Evolutionary conservation across 2,797 vertebrate species (phyloP), one percentile per base, ranked within the genome.

Genomic region (Harpagifer antarcticus): DNA sequence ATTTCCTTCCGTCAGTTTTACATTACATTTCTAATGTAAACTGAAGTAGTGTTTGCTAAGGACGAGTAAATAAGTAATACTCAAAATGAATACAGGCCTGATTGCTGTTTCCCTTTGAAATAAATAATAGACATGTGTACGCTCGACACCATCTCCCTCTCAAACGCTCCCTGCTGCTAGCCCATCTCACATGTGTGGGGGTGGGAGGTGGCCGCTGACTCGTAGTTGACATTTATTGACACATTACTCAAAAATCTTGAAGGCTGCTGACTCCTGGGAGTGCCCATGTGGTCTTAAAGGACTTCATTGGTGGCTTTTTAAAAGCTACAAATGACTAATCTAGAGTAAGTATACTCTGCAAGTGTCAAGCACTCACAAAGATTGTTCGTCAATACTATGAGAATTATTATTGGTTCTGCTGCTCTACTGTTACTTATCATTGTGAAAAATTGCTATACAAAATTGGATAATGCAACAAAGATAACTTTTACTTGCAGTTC

Each of bases 201-300:
- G 50, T 48, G 63, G 58, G 53, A 72, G 58, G 61, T 82, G 12
- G 16, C 0, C 1, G 15, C 59, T 79, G 83, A 82, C 68, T 87
- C 82, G 84, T 13, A 42, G 63, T 3, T 88, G 88, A 88, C 87
- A 86, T 90, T 87, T 81, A 59, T 72, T 77, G 76, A 82, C 73
- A 76, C 63, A 33, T 81, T 47, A 62, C 58, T 20, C 63, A 74
- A 72, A 59, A 0, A 20, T 79, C 45, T 68, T 19, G 23, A 58
- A 76, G 48, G 49, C 17, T 53, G 12, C 50, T 42, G 48, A 68
- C 57, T 65, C 65, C 10, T 62, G 17, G 56, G 53, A 55, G 6
- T 27, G 27, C 27, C 27, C 27, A 27, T 27, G 27, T 27, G 27
- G 27, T 27, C 27, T 27, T 27, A 27, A 27, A 5, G 1, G 27